These are phyloP conservation scores for Rhopalosiphum maidis DNA, from an alignment of 1,140 invertebrate genomes.

Conservation along the genomic window DNA sequence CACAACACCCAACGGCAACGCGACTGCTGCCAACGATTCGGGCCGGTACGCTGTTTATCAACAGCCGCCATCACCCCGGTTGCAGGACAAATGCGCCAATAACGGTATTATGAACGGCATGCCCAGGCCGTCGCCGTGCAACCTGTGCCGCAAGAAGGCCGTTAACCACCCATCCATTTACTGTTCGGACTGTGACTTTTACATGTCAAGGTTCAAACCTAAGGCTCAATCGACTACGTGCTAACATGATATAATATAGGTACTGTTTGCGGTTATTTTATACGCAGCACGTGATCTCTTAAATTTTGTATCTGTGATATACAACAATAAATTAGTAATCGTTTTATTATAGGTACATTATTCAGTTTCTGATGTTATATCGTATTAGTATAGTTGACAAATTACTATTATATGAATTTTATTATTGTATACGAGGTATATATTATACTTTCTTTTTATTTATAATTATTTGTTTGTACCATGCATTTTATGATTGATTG, in stretches of 20 bases:
- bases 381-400: not conserved
- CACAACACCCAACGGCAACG: constrained; percentile 42
- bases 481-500: not conserved
- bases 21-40: not conserved
- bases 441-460: not conserved
- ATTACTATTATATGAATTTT: not conserved
- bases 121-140: constrained; percentile 67
- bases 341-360: not conserved
- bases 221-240: constrained; percentile 61
- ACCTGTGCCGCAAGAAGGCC: constrained; percentile 83
- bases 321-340: constrained; percentile 11
- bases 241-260: not conserved
- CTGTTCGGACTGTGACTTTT: constrained; percentile 89
- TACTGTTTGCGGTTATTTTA: not conserved
- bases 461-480: not conserved
- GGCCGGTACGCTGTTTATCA: constrained; percentile 63
- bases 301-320: constrained; percentile 40
- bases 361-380: constrained; percentile 7
- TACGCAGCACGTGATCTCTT: constrained; percentile 9
- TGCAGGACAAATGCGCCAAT: constrained; percentile 56
- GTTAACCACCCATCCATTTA: constrained; percentile 78
- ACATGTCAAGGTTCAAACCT: constrained; percentile 84
- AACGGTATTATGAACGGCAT: not conserved
- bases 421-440: not conserved
- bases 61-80: constrained; percentile 63